A percentile compares a stretch with the other conserved stretches of the same genome.
Evolutionary conservation across 1,140 invertebrate genomes (phyloP).

Genomic region (Penaeus chinensis): DNA sequence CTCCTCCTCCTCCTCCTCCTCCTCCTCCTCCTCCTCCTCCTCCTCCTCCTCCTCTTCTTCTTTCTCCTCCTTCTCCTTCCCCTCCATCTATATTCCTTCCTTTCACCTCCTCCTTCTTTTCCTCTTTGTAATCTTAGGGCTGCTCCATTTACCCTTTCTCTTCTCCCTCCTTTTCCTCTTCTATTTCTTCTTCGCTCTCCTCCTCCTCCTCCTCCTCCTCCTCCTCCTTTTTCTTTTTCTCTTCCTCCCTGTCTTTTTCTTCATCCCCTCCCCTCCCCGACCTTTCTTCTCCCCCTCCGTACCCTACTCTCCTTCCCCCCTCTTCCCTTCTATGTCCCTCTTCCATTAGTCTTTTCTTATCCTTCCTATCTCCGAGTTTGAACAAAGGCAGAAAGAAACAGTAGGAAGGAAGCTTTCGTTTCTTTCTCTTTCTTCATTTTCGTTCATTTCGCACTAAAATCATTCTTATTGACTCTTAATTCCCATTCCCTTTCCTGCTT

Average conservation of each 20-base stretch:
- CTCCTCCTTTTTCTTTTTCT: not conserved
- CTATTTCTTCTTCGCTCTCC: not conserved
- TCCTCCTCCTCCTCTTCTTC: not conserved
- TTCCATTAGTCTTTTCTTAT: not conserved
- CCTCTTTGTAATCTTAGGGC: not conserved
- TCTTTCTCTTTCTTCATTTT: conserved; percentile 16
- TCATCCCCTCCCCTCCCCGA: no score
- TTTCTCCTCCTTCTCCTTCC: not conserved
- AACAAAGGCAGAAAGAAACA: not conserved
- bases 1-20: not conserved
- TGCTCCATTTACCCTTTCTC: not conserved
- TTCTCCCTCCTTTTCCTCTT: not conserved
- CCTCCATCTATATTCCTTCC: not conserved
- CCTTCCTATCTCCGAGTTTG: not conserved
- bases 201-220: not conserved
- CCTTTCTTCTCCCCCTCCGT: no score
- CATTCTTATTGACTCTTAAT: not conserved
- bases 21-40: not conserved
- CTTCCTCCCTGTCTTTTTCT: not conserved
- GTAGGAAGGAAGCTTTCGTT: not conserved
- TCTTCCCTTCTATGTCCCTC: not conserved
- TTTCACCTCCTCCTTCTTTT: not conserved
- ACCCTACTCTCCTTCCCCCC: not conserved
- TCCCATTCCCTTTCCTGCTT: not conserved
- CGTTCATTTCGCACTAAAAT: not conserved